Evolutionary conservation across 2,888 invertebrate species (phyloP).

Genomic region (Cataglyphis cursor): DNA sequence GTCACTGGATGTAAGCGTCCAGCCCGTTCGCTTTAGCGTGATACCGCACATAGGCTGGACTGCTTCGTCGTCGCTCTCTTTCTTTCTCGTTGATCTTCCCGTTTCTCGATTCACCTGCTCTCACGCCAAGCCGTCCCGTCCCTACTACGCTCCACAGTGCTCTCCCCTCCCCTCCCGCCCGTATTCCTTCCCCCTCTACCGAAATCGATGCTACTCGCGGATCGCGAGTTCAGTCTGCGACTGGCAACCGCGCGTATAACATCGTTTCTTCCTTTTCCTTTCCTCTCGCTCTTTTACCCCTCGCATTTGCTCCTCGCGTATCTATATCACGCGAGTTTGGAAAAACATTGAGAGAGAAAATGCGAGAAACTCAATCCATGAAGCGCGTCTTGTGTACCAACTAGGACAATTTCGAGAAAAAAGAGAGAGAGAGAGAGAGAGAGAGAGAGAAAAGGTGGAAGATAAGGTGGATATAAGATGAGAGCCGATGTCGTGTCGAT

Average conservation of each 20-base stretch:
- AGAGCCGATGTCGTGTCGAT: slow-evolving; percentile 31
- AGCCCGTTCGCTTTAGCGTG: slow-evolving; percentile 50
- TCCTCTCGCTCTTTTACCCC: slow-evolving; percentile 33
- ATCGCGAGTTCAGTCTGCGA: slow-evolving; percentile 83
- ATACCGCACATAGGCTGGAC: slow-evolving; percentile 67
- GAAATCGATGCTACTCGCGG: slow-evolving; percentile 83
- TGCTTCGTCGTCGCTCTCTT: slow-evolving; percentile 60
- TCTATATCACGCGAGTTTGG: not conserved
- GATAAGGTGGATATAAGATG: slow-evolving; percentile 46
- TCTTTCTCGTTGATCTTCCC: slow-evolving; percentile 20
- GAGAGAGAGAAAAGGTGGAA: slow-evolving; percentile 32
- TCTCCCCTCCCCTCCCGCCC: slow-evolving; percentile 63
- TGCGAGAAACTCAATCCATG: not conserved
- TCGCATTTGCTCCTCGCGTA: slow-evolving; percentile 4
- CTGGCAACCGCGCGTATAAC: slow-evolving; percentile 80
- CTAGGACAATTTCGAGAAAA: not conserved
- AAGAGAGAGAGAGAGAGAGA: not conserved
- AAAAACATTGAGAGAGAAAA: not conserved
- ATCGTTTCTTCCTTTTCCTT: slow-evolving; percentile 62
- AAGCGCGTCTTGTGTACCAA: not conserved
- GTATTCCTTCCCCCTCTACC: slow-evolving; percentile 80
- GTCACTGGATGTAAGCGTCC: slow-evolving; percentile 60
- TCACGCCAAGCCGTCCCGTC: slow-evolving; percentile 40
- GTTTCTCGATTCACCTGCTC: slow-evolving; percentile 54
- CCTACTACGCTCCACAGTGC: slow-evolving; percentile 51